phyloP scores from a whole-genome alignment of 2,113 vertebrate genomes.

The Rhabdomys dilectus region DNA sequence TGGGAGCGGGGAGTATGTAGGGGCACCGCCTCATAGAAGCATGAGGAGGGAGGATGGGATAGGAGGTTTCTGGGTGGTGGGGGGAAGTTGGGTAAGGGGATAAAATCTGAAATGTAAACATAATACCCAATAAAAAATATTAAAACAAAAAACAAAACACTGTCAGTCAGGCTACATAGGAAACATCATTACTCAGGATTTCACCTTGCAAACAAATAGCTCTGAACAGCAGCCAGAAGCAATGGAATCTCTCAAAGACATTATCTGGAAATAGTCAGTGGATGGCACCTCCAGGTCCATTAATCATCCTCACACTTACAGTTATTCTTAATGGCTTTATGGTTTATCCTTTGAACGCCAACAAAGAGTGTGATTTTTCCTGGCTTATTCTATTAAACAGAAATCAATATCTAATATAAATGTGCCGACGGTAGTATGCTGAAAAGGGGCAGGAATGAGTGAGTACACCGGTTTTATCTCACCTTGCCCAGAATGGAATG shows the following conservation, averaged over 20 bases:
- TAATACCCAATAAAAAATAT: too few species aligned
- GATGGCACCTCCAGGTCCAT: conserved; percentile 86
- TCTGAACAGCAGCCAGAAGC: conserved; percentile 87
- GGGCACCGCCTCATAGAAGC: too few species aligned
- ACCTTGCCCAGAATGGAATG: conserved; percentile 13
- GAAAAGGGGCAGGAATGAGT: conserved; percentile 79
- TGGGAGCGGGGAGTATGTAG: too few species aligned
- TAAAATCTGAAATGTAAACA: too few species aligned
- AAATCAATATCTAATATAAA: conserved; percentile 90
- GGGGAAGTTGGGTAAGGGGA: too few species aligned
- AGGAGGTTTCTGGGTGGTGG: too few species aligned
- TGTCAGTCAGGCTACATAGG: conserved; percentile 66
- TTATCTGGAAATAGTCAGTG: conserved; percentile 89
- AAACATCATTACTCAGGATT: conserved; percentile 81
- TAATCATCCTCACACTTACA: conserved; percentile 88
- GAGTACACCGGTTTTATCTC: conserved; percentile 59
- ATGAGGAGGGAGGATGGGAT: too few species aligned
- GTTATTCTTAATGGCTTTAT: conserved; percentile 89
- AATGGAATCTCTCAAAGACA: conserved; percentile 88
- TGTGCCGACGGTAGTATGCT: conserved; percentile 84
- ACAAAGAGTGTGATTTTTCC: conserved; percentile 88
- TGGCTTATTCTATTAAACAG: conserved; percentile 90
- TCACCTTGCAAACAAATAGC: conserved; percentile 90
- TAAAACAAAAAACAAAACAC: too few species aligned
- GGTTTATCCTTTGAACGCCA: conserved; percentile 89